Conservation (phyloP, 1,140 invertebrate genomes). For the Nymphalis io region DNA sequence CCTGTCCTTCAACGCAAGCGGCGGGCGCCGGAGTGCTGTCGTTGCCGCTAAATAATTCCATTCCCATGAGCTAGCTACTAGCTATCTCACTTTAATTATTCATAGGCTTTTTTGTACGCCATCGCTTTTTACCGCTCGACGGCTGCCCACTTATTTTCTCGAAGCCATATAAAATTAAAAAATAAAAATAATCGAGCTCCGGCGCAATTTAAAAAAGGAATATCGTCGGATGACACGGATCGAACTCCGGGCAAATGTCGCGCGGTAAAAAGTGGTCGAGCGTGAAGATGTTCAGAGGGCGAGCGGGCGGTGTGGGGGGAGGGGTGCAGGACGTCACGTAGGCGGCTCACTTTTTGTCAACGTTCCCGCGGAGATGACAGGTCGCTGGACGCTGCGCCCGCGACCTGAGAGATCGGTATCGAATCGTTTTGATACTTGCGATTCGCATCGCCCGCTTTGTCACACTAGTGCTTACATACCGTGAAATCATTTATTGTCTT, state of each 20-base stretch:
- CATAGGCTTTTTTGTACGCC: slow-evolving; percentile 77
- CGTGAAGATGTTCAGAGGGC: slow-evolving; percentile 49
- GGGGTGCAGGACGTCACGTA: slow-evolving; percentile 76
- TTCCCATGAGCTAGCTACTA: slow-evolving; percentile 78
- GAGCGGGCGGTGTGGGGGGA: slow-evolving; percentile 31
- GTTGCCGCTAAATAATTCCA: slow-evolving; percentile 69
- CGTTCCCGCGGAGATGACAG: slow-evolving; percentile 79
- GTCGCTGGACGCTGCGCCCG: slow-evolving; percentile 73
- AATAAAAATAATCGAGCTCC: slow-evolving; percentile 73
- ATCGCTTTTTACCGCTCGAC: slow-evolving; percentile 76
- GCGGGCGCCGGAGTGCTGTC: slow-evolving; percentile 69
- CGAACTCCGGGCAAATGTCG: slow-evolving; percentile 80
- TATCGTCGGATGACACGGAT: slow-evolving; percentile 79
- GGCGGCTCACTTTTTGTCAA: slow-evolving; percentile 79
- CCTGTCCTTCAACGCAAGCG: slow-evolving; percentile 69
- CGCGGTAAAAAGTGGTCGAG: slow-evolving; percentile 78
- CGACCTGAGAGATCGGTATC: slow-evolving; percentile 55
- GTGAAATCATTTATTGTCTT: slow-evolving; percentile 31
- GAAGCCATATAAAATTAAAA: slow-evolving; percentile 78
- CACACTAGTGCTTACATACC: slow-evolving; percentile 20
- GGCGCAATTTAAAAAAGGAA: slow-evolving; percentile 78
- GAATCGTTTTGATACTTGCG: slow-evolving; percentile 70
- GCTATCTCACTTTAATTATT: slow-evolving; percentile 80
- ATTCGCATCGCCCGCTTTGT: slow-evolving; percentile 47
- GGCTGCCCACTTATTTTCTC: slow-evolving; percentile 57